Evolutionary conservation across 2,113 vertebrate genomes (phyloP), one percentile per base, ranked within the genome.

Genomic region (Rhinolophus ferrumequinum): DNA sequence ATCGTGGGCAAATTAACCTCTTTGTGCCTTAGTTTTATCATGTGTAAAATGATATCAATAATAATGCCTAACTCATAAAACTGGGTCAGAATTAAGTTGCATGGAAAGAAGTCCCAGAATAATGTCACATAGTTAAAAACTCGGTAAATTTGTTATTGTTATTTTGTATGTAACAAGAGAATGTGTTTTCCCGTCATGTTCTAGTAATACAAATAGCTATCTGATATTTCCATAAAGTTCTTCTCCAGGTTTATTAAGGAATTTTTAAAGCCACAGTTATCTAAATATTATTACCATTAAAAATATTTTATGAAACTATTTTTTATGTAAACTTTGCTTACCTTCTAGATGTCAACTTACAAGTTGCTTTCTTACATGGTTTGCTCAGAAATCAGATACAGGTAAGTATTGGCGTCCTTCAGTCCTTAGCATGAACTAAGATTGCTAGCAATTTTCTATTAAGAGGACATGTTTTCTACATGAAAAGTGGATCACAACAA

Each of bases 221-320:
- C 22, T 76, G 11, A 56, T 81, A 66, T 72, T 88, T 44, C 2
- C 10, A 79, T 56, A 73, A 72, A 79, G 24, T 28, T 92, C 80
- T 70, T 13, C 5, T 66, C 60, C 1, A 82, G n/a, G 10, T 77
- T 96, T 50, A 30, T 70, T 44, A 81, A 70, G 62, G 30, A 62
- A n/a, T 47, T 11, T 54, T 64, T 82, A 85, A 88, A 90, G 12
- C 19, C 24, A n/a, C 21, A 75, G 35, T 81, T 94, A n/a, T 89
- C 24, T 86, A 89, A 81, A 72, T 64, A 73, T 26, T 35, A 56
- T 18, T 90, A 54, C 8, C 12, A 81, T 24, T 47, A 22, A 79
- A 38, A 47, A 79, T 50, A 84, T 95, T 85, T 75, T 66, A 41
- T 95, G 12, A 72, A 86, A 88, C 7, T 86, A 77, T 28, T 75